Conservation (phyloP, 2,888 invertebrate genomes). For the Dione juno region DNA sequence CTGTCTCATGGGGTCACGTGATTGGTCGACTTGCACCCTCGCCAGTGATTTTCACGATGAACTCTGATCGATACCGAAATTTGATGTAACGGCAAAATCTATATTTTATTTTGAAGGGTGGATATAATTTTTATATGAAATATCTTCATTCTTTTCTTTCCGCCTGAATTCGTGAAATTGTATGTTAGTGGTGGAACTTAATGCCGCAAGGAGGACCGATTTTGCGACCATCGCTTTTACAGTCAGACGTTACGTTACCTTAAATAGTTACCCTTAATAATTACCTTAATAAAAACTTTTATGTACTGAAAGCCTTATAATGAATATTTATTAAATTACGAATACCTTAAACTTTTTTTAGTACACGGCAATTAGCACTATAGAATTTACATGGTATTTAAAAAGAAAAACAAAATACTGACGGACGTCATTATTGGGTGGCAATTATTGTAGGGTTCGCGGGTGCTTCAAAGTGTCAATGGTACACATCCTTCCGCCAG, state of each 20-base stretch:
- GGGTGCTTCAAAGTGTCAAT: constrained; percentile 50
- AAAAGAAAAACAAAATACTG: neutral
- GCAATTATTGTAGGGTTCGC: constrained; percentile 31
- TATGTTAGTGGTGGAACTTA: too few relatives aligned
- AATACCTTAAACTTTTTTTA: too few relatives aligned
- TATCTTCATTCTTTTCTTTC: neutral
- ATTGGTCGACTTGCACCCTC: constrained; percentile 72
- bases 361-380: too few relatives aligned
- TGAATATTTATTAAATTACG: too few relatives aligned
- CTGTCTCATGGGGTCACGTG: constrained; percentile 61
- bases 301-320: too few relatives aligned
- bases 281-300: too few relatives aligned
- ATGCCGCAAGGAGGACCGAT: too few relatives aligned
- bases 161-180: too few relatives aligned
- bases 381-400: neutral
- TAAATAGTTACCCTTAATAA: too few relatives aligned
- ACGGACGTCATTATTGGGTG: constrained; percentile 12
- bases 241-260: too few relatives aligned
- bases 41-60: constrained; percentile 74
- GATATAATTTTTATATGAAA: neutral
- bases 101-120: constrained; percentile 16
- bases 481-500: constrained; percentile 68
- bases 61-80: constrained; percentile 73
- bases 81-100: constrained; percentile 64
- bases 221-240: too few relatives aligned